Base-by-base conservation (phyloP, 2,113 vertebrate species). In the Mormoops blainvillei region DNA sequence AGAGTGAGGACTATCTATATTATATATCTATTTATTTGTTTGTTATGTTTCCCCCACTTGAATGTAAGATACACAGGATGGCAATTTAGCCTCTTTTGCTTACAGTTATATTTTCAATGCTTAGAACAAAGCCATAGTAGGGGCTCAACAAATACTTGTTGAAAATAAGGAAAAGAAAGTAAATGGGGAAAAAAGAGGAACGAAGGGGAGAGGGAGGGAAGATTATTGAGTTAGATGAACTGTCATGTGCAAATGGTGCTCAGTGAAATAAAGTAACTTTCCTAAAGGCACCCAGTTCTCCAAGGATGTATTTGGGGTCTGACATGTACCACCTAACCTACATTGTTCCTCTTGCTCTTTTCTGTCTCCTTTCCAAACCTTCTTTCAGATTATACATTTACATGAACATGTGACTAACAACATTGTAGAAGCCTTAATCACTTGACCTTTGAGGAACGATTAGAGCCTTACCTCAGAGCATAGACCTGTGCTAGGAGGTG, bases 361-460 rank as follows among this genome's bases (percentile, higher is more conserved):
- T 68, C 43, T 54, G 10, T 74, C 36, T 38, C 83, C 50, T 45
- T 68, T 87, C 41, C 26, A 54, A 65, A 61, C 5, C 24, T 70
- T 87, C 67, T 92, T 92, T 87, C 22, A 65, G 45, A 43, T 78
- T 89, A 50, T 80, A 10, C 20, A 52, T 80, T 96, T 84, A 84
- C 38, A 89, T 28, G 26, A 92, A 94, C 20, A 83, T 74, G 43
- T 91, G 56, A 96, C 48, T 94, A 87, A 88, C 18, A 78, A 50
- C 50, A 48, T 22, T 36, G 12, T 26, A 63, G 33, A 24, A 10
- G 14, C 61, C 84, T 89, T 87, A 91, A 82, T 88, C 65, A 65
- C 14, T 96, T 97, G 87, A 89, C 12, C 41, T 97, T 96, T 94
- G 80, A 89, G 36, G 22, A 81, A 50, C 36, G 48, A 94, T 87